phyloP scores from a whole-genome alignment of 2,113 vertebrate species.

The Lepus europaeus region DNA sequence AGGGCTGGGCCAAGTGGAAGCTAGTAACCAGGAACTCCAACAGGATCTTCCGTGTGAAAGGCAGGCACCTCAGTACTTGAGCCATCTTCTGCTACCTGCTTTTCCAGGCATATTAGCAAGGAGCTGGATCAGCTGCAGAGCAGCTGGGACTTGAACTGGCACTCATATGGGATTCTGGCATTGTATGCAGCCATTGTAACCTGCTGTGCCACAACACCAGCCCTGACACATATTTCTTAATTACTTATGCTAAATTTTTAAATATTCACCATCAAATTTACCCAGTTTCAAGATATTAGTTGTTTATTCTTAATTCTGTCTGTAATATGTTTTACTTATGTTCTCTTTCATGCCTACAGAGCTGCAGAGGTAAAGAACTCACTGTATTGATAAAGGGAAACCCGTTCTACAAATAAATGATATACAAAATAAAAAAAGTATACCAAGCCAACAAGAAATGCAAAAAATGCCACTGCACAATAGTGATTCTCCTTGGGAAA shows the following conservation, averaged over 20 bases:
- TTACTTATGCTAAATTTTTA: conserved; percentile 10
- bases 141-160: too few relatives aligned
- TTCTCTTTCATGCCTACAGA: neutral
- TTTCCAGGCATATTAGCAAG: too few relatives aligned
- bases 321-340: conserved; percentile 1
- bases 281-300: neutral
- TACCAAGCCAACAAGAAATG: conserved; percentile 9
- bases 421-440: conserved; percentile 31
- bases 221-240: neutral
- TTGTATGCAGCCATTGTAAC: neutral
- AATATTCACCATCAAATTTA: conserved; percentile 39
- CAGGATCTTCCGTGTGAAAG: too few relatives aligned
- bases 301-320: conserved; percentile 44
- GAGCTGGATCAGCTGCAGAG: too few relatives aligned
- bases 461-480: conserved; percentile 31
- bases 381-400: conserved; percentile 53
- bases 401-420: conserved; percentile 53
- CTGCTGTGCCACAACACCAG: too few relatives aligned
- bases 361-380: conserved; percentile 35
- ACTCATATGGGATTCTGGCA: too few relatives aligned
- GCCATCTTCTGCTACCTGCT: too few relatives aligned
- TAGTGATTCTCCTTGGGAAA: conserved; percentile 64
- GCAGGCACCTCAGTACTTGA: too few relatives aligned
- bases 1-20: too few relatives aligned
- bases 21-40: too few relatives aligned